Evolutionary conservation across 2,113 vertebrate species (phyloP).

Genomic region (Psittacus erithacus): DNA sequence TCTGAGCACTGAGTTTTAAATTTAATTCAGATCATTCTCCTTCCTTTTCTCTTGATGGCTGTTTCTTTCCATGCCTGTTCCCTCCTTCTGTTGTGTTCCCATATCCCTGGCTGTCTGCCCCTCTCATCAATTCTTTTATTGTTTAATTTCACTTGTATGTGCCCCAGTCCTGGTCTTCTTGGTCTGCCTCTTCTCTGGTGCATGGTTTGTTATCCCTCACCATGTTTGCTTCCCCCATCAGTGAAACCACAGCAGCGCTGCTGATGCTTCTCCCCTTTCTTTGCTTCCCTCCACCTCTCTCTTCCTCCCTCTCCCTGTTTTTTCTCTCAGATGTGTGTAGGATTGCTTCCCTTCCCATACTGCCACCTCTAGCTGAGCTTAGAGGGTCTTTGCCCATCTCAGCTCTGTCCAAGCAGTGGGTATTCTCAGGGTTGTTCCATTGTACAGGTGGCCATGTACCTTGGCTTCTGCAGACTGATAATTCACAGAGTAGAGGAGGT

Average conservation of each 20-base stretch:
- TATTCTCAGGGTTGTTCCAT: background rate
- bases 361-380: background rate
- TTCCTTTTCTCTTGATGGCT: background rate
- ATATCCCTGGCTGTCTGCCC: background rate
- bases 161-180: background rate
- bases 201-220: background rate
- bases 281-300: background rate
- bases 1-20: background rate
- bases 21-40: background rate
- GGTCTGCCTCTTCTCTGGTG: background rate
- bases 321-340: background rate
- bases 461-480: background rate
- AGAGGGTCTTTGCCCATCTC: background rate
- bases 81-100: background rate
- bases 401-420: fast-evolving
- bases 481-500: background rate
- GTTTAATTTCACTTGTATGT: background rate
- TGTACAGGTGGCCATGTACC: fast-evolving
- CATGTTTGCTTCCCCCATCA: fast-evolving
- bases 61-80: background rate
- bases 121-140: background rate
- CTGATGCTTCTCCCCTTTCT: fast-evolving
- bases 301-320: background rate
- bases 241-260: background rate
- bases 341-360: background rate